Conservation (phyloP, 2,888 invertebrate species). For the Ectropis crepuscularia region DNA sequence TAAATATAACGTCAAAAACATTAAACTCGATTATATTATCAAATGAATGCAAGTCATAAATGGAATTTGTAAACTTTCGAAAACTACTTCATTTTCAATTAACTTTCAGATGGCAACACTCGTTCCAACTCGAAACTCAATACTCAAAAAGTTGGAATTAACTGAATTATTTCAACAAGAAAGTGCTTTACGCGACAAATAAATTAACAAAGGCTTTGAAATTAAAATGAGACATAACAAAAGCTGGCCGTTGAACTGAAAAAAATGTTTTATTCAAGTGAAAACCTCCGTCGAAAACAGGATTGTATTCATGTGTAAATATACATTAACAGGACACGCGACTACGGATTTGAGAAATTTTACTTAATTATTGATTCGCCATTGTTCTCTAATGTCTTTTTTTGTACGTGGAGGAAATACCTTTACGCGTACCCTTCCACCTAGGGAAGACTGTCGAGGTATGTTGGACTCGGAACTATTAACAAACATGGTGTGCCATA, state of each 20-base stretch:
- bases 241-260: conserved; percentile 30
- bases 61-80: conserved; percentile 1
- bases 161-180: conserved; percentile 24
- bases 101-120: conserved; percentile 15
- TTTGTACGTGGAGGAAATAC: too few relatives aligned
- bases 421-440: too few relatives aligned
- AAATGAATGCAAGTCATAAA: background rate
- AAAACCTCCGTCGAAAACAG: conserved; percentile 22
- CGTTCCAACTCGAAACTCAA: conserved; percentile 23
- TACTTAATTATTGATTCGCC: background rate
- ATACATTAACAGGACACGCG: background rate
- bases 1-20: too few relatives aligned
- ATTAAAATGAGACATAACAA: conserved; percentile 32
- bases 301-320: conserved; percentile 12
- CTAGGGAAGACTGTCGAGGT: too few relatives aligned
- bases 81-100: conserved; percentile 18
- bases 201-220: conserved; percentile 28
- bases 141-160: conserved; percentile 23
- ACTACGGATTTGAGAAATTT: background rate
- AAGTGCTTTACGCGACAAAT: conserved; percentile 28
- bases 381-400: too few relatives aligned
- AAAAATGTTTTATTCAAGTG: conserved; percentile 33
- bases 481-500: too few relatives aligned
- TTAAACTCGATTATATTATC: background rate
- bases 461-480: too few relatives aligned